A percentile compares a stretch with the other conserved stretches of the same genome.
Evolutionary conservation across 2,113 vertebrate genomes (phyloP).

Genomic region (Astur gentilis): DNA sequence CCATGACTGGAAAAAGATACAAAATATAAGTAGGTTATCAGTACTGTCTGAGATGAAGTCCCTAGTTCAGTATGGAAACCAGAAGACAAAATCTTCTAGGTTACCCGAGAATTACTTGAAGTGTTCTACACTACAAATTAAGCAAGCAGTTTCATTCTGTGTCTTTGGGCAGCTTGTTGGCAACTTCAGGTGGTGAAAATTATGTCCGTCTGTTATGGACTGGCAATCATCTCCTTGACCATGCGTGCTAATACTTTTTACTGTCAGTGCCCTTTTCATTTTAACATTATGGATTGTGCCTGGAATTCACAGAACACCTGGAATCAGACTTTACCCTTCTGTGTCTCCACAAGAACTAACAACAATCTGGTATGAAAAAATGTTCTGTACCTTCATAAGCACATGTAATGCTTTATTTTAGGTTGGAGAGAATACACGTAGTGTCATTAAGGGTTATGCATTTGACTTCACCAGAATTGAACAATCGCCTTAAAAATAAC

Average conservation of each 20-base stretch:
- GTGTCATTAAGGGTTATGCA: neutral
- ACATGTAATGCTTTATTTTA: neutral
- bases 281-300: neutral
- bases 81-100: neutral
- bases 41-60: neutral
- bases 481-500: neutral
- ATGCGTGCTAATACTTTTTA: neutral
- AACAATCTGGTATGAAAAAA: neutral
- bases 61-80: neutral
- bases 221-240: neutral
- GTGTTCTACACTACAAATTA: neutral
- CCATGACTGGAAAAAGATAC: neutral
- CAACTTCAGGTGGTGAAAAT: neutral
- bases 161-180: neutral
- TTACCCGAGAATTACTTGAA: neutral
- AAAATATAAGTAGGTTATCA: neutral
- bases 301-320: neutral
- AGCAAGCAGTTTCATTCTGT: neutral
- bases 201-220: neutral
- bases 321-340: neutral
- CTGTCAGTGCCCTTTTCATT: neutral
- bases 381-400: neutral
- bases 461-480: neutral
- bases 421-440: neutral
- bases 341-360: neutral